Conservation (phyloP, 2,113 vertebrate genomes). For the Microcebus griseorufus region DNA sequence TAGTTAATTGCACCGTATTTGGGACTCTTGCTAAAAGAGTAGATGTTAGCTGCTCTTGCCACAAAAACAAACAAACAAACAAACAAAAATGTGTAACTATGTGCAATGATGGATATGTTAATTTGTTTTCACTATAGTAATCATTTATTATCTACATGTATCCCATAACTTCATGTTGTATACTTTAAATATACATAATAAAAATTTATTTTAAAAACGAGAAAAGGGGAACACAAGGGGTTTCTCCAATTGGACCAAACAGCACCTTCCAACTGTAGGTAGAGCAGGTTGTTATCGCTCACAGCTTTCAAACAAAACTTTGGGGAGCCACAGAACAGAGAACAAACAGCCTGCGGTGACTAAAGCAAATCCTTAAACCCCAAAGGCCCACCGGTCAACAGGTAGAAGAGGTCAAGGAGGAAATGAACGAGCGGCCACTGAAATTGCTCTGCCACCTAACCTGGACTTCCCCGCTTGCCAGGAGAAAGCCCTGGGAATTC, state of each 20-base stretch:
- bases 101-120: neutral
- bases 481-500: neutral
- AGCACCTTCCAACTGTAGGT: neutral
- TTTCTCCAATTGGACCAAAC: neutral
- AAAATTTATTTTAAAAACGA: neutral
- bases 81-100: neutral
- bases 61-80: neutral
- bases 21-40: neutral
- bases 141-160: neutral
- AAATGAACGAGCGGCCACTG: rapidly evolving
- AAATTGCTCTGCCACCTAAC: neutral
- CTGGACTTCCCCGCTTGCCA: neutral
- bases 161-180: neutral
- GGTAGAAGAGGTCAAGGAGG: neutral
- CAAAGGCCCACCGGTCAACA: neutral
- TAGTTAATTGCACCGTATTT: neutral
- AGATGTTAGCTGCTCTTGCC: neutral
- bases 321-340: neutral
- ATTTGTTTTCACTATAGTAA: neutral
- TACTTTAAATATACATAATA: neutral
- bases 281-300: neutral
- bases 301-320: neutral
- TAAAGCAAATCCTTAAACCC: neutral
- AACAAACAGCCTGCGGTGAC: neutral
- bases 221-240: neutral